Evolutionary conservation across 2,888 invertebrate genomes (phyloP).

Genomic region (Polyommatus iphigenia): DNA sequence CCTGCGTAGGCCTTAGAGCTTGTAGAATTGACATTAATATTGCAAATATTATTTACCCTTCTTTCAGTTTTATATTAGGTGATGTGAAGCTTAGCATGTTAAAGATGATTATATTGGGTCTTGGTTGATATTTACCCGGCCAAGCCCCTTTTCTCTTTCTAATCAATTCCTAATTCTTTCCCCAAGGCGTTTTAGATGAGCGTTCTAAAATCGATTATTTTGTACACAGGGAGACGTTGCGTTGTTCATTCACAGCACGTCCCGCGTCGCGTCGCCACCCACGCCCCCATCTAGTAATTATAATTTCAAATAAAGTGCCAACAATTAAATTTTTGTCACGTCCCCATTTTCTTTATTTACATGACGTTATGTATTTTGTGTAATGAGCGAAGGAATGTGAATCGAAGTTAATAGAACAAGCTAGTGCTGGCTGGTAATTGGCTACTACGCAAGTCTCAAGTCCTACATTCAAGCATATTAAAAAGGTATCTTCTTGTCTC

Average conservation of each 20-base stretch:
- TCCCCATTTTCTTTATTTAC: slow-evolving; percentile 15
- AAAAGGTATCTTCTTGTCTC: no score
- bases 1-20: no score
- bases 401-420: neutral
- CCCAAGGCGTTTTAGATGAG: slow-evolving; percentile 1
- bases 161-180: slow-evolving; percentile 5
- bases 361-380: neutral
- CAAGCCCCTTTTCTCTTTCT: neutral
- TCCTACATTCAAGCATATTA: neutral
- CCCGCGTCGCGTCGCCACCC: neutral
- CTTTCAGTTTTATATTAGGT: neutral
- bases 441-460: neutral
- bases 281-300: slow-evolving; percentile 7
- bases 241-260: slow-evolving; percentile 12
- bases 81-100: no score
- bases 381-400: neutral
- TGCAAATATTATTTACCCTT: neutral
- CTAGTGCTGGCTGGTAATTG: no score
- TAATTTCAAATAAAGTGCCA: slow-evolving; percentile 20
- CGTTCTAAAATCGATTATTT: slow-evolving; percentile 7
- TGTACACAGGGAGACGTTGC: neutral
- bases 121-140: no score
- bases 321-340: slow-evolving; percentile 23
- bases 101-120: no score
- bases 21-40: no score